Percentiles rank a stretch among this genome's conserved stretches.
Conservation (phyloP, 2,888 invertebrate genomes). For the Heliconius charithonia region DNA sequence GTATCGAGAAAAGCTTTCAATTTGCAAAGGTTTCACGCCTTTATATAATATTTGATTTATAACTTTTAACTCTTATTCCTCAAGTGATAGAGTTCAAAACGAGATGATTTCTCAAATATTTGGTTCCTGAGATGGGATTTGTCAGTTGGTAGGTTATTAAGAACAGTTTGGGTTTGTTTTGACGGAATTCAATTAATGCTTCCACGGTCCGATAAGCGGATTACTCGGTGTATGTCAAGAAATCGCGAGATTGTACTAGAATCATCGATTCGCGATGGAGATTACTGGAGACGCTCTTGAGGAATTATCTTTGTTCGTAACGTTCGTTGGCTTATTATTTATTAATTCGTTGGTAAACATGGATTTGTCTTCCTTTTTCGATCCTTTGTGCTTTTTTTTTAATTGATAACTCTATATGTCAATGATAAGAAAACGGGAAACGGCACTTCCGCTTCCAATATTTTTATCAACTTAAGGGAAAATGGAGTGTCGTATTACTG, state of each 20-base stretch:
- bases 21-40: slow-evolving; percentile 14
- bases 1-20: slow-evolving; percentile 29
- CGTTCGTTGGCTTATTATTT: slow-evolving; percentile 20
- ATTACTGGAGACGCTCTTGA: slow-evolving; percentile 23
- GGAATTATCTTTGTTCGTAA: slow-evolving; percentile 24
- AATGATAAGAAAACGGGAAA: too few relatives aligned
- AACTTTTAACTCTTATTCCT: not conserved
- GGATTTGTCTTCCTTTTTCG: not conserved
- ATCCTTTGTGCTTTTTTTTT: too few relatives aligned
- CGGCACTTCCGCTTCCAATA: too few relatives aligned
- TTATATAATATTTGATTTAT: slow-evolving; percentile 1
- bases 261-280: slow-evolving; percentile 45
- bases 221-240: slow-evolving; percentile 52
- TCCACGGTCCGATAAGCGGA: slow-evolving; percentile 61
- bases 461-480: too few relatives aligned
- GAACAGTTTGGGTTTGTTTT: slow-evolving; percentile 62
- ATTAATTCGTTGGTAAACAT: not conserved
- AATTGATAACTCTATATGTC: too few relatives aligned
- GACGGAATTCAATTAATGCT: slow-evolving; percentile 66
- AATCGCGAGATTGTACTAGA: slow-evolving; percentile 39
- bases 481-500: too few relatives aligned
- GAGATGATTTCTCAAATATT: not conserved
- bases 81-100: slow-evolving; percentile 37
- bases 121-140: slow-evolving; percentile 61
- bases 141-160: slow-evolving; percentile 66